phyloP scores from a whole-genome alignment of 2,888 invertebrate genomes.

The Sarcophaga variegata region DNA sequence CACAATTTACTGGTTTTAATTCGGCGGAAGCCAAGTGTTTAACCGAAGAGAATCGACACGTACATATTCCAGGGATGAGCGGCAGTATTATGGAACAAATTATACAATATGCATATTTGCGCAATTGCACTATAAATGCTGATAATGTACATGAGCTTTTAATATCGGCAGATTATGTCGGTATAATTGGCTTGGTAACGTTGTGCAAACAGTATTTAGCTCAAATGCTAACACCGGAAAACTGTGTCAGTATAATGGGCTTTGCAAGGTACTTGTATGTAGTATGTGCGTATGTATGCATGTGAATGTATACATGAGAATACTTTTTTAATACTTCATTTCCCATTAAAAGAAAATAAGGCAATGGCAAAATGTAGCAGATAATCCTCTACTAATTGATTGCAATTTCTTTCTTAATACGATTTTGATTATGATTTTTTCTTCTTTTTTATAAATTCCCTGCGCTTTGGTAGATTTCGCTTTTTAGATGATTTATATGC shows the following conservation, averaged over 20 bases:
- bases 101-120: slow-evolving; percentile 92
- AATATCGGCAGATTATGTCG: slow-evolving; percentile 93
- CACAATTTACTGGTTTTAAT: slow-evolving; percentile 78
- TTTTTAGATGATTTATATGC: slow-evolving; percentile 84
- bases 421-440: slow-evolving; percentile 42
- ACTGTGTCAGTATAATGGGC: slow-evolving; percentile 92
- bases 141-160: slow-evolving; percentile 92
- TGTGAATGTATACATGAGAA: background rate
- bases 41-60: slow-evolving; percentile 84
- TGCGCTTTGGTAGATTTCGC: slow-evolving; percentile 75
- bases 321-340: background rate
- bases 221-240: slow-evolving; percentile 87
- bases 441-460: background rate
- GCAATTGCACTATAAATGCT: slow-evolving; percentile 88
- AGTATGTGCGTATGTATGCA: background rate
- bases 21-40: slow-evolving; percentile 41
- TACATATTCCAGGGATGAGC: slow-evolving; percentile 89
- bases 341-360: background rate
- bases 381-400: slow-evolving; percentile 65
- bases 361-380: slow-evolving; percentile 18
- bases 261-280: slow-evolving; percentile 86
- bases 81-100: slow-evolving; percentile 89
- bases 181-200: slow-evolving; percentile 90
- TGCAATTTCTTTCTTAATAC: slow-evolving; percentile 46
- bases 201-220: slow-evolving; percentile 91